Evolutionary conservation across 2,113 vertebrate species (phyloP).

Genomic region (Gasterosteus aculeatus): DNA sequence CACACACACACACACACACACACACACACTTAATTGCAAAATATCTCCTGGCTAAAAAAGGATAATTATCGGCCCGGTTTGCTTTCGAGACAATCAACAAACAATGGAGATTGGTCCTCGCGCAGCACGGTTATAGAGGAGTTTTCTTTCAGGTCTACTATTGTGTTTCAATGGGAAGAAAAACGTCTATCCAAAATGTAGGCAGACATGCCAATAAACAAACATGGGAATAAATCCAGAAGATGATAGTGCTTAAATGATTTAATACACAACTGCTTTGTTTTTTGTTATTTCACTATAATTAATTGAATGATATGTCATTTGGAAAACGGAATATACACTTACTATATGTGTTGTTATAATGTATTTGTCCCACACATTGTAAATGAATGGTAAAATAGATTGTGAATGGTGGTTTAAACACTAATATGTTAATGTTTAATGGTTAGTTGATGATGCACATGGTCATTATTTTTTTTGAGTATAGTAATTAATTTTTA

Average conservation of each 20-base stretch:
- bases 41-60: conserved; percentile 27
- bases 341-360: neutral
- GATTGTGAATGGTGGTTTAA: neutral
- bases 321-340: neutral
- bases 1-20: conserved; percentile 28
- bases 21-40: conserved; percentile 24
- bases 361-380: neutral
- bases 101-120: conserved; percentile 13
- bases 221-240: neutral
- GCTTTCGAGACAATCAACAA: conserved; percentile 12
- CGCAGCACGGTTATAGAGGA: neutral
- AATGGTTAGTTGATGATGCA: neutral
- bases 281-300: neutral
- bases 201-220: neutral
- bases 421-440: neutral
- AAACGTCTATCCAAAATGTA: neutral
- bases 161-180: neutral
- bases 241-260: neutral
- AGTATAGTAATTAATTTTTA: neutral
- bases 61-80: conserved; percentile 40
- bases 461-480: neutral
- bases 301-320: neutral
- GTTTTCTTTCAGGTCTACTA: conserved; percentile 1
- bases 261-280: neutral
- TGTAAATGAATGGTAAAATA: neutral